phyloP scores from a whole-genome alignment of 2,113 vertebrate species.

The Aphelocoma coerulescens region DNA sequence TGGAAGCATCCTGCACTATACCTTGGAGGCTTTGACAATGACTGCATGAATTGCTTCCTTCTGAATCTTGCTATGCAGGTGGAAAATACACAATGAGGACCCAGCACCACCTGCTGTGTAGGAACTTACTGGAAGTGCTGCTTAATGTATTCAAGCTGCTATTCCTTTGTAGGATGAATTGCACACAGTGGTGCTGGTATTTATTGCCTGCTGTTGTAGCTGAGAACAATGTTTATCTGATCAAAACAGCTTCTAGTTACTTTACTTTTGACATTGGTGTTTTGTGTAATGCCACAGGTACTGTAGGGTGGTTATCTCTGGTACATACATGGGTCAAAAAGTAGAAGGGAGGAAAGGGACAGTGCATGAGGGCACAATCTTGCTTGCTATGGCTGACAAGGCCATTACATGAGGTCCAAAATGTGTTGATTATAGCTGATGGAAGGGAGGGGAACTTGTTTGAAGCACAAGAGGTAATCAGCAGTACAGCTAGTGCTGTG shows the following conservation, averaged over 20 bases:
- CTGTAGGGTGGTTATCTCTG: neutral
- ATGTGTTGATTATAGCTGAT: neutral
- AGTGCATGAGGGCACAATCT: accelerated
- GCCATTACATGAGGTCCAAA: neutral
- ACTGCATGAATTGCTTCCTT: neutral
- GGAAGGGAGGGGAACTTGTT: neutral
- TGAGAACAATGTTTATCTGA: neutral
- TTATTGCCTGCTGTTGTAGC: neutral
- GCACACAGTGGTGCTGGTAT: neutral
- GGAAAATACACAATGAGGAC: neutral
- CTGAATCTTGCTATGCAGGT: neutral
- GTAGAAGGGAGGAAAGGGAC: neutral
- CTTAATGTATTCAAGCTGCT: neutral
- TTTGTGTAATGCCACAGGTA: neutral
- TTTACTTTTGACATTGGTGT: neutral
- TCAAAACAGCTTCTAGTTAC: neutral
- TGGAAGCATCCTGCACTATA: too few species aligned
- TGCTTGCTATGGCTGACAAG: neutral
- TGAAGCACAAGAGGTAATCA: neutral
- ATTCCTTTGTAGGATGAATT: neutral
- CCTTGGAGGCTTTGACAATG: neutral
- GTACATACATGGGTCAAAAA: neutral
- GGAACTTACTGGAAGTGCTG: neutral
- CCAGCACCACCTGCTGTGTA: neutral
- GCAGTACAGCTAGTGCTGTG: neutral